Evolutionary conservation across 1,140 invertebrate species (phyloP).

Genomic region (Hyphantria cunea): DNA sequence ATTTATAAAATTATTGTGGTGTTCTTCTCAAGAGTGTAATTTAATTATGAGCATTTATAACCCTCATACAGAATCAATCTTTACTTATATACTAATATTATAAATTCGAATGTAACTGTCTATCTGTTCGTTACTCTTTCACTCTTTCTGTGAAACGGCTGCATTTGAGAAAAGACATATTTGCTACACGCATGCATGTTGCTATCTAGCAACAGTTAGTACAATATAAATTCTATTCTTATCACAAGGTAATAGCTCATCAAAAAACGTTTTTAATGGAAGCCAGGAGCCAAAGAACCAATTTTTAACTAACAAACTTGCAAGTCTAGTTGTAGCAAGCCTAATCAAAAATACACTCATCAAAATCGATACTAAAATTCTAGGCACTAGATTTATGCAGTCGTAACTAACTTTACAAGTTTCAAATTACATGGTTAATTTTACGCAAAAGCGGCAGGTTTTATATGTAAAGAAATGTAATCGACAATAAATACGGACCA

Average conservation of each 20-base stretch:
- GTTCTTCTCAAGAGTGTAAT: too few relatives aligned
- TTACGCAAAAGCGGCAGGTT: conserved; percentile 25
- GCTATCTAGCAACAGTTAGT: too few relatives aligned
- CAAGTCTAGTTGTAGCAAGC: conserved; percentile 1
- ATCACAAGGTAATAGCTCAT: too few relatives aligned
- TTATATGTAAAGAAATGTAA: conserved; percentile 18
- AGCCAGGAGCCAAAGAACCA: neutral
- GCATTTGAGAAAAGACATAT: too few relatives aligned
- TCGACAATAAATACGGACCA: conserved; percentile 7
- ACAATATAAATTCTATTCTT: neutral
- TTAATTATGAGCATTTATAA: too few relatives aligned
- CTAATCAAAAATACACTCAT: conserved; percentile 5
- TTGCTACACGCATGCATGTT: too few relatives aligned
- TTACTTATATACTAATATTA: too few relatives aligned
- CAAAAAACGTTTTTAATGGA: neutral
- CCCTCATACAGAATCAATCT: too few relatives aligned
- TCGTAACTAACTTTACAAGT: conserved; percentile 19
- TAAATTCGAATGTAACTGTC: too few relatives aligned
- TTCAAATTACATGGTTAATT: conserved; percentile 30
- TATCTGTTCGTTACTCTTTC: too few relatives aligned
- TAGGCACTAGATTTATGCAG: conserved; percentile 9
- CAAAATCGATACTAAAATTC: conserved; percentile 12
- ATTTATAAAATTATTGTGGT: too few relatives aligned
- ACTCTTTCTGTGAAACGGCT: too few relatives aligned
- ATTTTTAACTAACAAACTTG: neutral